Conservation (phyloP, 1,140 invertebrate species). For the Coptotermes formosanus region DNA sequence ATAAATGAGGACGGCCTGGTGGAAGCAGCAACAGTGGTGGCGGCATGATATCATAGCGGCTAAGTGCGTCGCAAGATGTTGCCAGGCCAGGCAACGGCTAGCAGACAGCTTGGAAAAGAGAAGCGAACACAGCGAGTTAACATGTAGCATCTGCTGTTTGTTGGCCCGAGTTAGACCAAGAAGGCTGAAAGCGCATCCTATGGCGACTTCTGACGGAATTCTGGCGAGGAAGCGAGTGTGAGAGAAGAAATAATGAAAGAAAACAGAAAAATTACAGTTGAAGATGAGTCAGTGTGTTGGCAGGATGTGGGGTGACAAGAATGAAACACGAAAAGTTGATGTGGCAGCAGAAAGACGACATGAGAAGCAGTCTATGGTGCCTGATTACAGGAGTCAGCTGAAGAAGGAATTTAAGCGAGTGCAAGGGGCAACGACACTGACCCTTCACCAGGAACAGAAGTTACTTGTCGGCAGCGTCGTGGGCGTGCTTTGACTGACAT, state of each 20-base stretch:
- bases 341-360: neutral
- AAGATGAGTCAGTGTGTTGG: neutral
- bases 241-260: constrained; percentile 5
- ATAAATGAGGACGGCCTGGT: constrained; percentile 31
- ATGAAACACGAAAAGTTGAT: neutral
- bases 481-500: no score
- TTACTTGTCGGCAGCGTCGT: no score
- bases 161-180: neutral
- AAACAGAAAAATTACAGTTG: constrained; percentile 14
- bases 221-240: neutral
- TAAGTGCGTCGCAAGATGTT: constrained; percentile 27
- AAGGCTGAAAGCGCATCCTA: neutral
- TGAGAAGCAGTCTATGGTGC: neutral
- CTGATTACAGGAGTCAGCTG: neutral
- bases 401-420: neutral
- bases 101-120: constrained; percentile 22
- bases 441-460: no score
- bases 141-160: constrained; percentile 9
- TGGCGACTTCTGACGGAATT: neutral
- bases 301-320: neutral
- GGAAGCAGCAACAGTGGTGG: constrained; percentile 7
- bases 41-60: constrained; percentile 23
- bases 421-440: no score
- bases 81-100: neutral
- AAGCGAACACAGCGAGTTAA: neutral